These are phyloP conservation scores for Tyrophagus putrescentiae DNA, from an alignment of 1,140 invertebrate genomes.

Conservation along the genomic window DNA sequence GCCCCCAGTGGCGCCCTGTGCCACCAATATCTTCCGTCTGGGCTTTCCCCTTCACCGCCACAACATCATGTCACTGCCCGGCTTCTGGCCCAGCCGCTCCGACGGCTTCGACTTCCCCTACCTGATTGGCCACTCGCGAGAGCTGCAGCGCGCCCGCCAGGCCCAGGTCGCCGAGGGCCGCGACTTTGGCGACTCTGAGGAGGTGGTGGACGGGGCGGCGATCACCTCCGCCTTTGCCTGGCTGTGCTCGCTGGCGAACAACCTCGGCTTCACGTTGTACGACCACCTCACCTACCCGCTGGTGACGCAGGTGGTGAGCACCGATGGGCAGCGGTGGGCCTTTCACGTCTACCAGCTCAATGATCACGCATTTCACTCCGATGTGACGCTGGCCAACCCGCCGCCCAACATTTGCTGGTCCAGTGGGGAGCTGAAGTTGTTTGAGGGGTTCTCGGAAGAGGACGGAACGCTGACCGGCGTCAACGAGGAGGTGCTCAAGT, in stretches of 20 bases:
- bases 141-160: slow-evolving; percentile 60
- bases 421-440: slow-evolving; percentile 53
- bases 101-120: slow-evolving; percentile 18
- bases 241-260: slow-evolving; percentile 59
- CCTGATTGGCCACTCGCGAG: slow-evolving; percentile 20
- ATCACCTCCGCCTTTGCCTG: slow-evolving; percentile 60
- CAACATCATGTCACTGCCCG: slow-evolving; percentile 8
- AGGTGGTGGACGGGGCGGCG: slow-evolving; percentile 51
- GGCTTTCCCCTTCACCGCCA: slow-evolving; percentile 4
- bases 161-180: slow-evolving; percentile 34
- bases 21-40: slow-evolving; percentile 12
- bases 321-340: slow-evolving; percentile 63
- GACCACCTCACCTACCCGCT: slow-evolving; percentile 76
- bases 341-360: slow-evolving; percentile 79
- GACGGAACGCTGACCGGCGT: slow-evolving; percentile 51
- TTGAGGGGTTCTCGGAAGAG: slow-evolving; percentile 54
- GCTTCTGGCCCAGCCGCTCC: slow-evolving; percentile 18
- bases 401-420: slow-evolving; percentile 64
- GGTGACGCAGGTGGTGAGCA: slow-evolving; percentile 62
- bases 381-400: slow-evolving; percentile 44
- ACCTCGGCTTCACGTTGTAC: slow-evolving; percentile 71
- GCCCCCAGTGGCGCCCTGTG: too few species aligned
- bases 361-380: slow-evolving; percentile 49
- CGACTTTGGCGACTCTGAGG: slow-evolving; percentile 39
- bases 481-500: slow-evolving; percentile 60